phyloP scores from a whole-genome alignment of 2,113 vertebrate genomes.

The Myiagra hebetior region DNA sequence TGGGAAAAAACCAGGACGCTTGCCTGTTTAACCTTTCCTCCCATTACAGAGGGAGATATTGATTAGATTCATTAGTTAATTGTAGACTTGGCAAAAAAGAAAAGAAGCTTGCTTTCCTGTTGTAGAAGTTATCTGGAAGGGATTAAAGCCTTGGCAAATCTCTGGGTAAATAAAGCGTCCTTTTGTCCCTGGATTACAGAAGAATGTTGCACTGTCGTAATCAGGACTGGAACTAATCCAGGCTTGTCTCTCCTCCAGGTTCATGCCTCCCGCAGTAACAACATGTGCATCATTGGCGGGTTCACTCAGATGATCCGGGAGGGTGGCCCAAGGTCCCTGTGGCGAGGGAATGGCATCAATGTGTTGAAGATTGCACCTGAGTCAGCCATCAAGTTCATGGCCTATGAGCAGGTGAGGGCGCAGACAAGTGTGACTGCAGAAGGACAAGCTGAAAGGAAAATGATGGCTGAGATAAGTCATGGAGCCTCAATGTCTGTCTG shows the following conservation, averaged over 20 bases:
- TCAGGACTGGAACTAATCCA: not conserved
- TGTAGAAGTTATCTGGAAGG: slow-evolving; percentile 26
- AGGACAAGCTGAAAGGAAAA: not conserved
- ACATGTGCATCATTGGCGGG: slow-evolving; percentile 87
- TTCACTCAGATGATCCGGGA: slow-evolving; percentile 92
- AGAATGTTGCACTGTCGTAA: not conserved
- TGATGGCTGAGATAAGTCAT: fast-evolving
- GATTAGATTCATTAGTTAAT: slow-evolving; percentile 24
- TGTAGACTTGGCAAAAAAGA: not conserved
- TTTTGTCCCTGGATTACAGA: slow-evolving; percentile 62
- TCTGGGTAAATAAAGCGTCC: slow-evolving; percentile 4
- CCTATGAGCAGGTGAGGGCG: slow-evolving; percentile 88
- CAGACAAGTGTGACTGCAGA: not conserved
- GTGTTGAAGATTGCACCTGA: slow-evolving; percentile 95
- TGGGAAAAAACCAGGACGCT: not conserved
- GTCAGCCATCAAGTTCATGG: slow-evolving; percentile 97
- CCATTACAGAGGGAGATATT: not conserved
- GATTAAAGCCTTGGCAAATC: slow-evolving; percentile 46
- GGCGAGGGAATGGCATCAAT: slow-evolving; percentile 95
- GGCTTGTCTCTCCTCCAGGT: slow-evolving; percentile 71
- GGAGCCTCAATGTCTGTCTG: not conserved
- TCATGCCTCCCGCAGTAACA: slow-evolving; percentile 89
- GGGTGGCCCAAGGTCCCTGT: slow-evolving; percentile 86
- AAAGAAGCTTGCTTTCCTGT: not conserved
- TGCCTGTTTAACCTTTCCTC: not conserved